Evolutionary conservation across 1,140 invertebrate genomes (phyloP).

Genomic region (Plodia interpunctella): DNA sequence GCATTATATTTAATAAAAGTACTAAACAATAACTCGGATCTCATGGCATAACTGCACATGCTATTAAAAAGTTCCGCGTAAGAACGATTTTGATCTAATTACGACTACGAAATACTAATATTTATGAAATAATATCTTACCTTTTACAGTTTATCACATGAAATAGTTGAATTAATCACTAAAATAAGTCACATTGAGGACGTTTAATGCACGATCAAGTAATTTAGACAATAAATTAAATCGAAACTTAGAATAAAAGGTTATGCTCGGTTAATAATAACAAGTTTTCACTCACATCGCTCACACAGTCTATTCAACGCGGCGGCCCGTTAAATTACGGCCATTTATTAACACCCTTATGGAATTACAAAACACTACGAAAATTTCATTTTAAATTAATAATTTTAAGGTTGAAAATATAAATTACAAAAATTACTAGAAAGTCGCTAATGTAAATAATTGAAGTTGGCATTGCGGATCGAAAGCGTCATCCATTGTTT

Average conservation of each 20-base stretch:
- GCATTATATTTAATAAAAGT: constrained; percentile 42
- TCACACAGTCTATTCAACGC: constrained; percentile 13
- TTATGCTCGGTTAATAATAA: constrained; percentile 21
- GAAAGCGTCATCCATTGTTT: constrained; percentile 13
- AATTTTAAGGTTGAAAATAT: not conserved
- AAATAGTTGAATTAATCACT: constrained; percentile 17
- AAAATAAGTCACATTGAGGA: constrained; percentile 18
- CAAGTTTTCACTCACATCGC: constrained; percentile 12
- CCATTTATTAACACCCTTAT: not conserved
- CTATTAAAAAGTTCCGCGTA: constrained; percentile 44
- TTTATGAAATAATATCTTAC: constrained; percentile 33
- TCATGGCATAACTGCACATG: constrained; percentile 60
- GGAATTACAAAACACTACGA: not conserved
- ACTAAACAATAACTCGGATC: constrained; percentile 45
- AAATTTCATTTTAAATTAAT: not conserved
- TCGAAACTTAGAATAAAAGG: constrained; percentile 20
- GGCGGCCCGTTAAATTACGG: not conserved
- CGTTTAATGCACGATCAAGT: constrained; percentile 8
- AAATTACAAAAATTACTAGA: not conserved
- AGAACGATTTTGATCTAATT: constrained; percentile 26
- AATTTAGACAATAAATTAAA: constrained; percentile 15
- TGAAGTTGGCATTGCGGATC: not conserved
- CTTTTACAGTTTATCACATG: constrained; percentile 17
- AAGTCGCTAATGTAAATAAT: not conserved
- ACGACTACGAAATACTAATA: constrained; percentile 18